A percentile compares a stretch with the other conserved stretches of the same genome.
Conservation (phyloP, 2,113 vertebrate species). For the Varanus salvator region DNA sequence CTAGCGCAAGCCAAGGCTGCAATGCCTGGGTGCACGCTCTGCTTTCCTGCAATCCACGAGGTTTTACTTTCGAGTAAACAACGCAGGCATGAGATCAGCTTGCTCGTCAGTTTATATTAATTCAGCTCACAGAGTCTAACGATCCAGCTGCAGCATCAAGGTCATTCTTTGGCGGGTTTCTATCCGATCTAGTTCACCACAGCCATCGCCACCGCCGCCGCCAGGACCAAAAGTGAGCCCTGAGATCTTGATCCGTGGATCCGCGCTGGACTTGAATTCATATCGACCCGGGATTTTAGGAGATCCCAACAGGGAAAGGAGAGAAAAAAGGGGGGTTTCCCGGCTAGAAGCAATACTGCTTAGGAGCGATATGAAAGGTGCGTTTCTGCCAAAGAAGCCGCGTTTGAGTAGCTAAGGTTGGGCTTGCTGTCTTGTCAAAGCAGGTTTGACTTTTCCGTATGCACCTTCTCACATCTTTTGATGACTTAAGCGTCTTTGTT, state of each 20-base stretch:
- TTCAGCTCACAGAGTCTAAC: background rate
- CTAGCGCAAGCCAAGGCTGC: background rate
- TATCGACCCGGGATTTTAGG: background rate
- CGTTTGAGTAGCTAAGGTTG: constrained; percentile 62
- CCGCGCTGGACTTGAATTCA: constrained; percentile 1
- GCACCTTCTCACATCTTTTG: constrained; percentile 32
- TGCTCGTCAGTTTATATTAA: background rate
- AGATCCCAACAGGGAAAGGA: background rate
- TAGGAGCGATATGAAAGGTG: constrained; percentile 29
- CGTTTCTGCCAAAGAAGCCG: constrained; percentile 36
- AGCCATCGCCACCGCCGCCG: background rate
- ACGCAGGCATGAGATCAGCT: background rate
- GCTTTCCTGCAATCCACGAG: background rate
- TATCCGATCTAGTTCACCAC: background rate
- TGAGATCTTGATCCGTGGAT: background rate
- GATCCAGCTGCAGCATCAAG: background rate
- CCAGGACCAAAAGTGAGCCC: background rate
- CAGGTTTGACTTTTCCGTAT: constrained; percentile 57
- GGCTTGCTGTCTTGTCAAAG: constrained; percentile 49
- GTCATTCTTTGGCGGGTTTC: no score
- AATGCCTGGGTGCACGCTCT: background rate
- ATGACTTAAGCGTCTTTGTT: constrained; percentile 41
- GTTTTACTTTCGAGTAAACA: background rate
- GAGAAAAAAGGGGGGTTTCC: background rate
- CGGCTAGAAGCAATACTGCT: constrained; percentile 14